Conservation (phyloP, 2,113 vertebrate genomes). For the Scatophagus argus region DNA sequence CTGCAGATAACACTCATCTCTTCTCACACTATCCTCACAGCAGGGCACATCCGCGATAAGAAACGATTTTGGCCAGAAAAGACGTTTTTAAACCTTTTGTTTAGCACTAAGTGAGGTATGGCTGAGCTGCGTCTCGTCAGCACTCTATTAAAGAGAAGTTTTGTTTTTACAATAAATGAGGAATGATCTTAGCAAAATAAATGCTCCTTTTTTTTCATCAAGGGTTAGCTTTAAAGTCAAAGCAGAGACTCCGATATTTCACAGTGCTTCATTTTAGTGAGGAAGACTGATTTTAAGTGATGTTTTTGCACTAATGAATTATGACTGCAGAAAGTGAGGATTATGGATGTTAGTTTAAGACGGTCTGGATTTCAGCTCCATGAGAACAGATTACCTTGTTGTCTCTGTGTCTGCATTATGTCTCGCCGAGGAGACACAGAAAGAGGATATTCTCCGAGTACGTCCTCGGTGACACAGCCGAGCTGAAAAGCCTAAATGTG, state of each 20-base stretch:
- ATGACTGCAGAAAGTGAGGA: slow-evolving; percentile 62
- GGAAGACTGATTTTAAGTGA: slow-evolving; percentile 42
- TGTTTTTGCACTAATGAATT: slow-evolving; percentile 60
- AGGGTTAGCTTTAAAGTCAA: slow-evolving; percentile 39
- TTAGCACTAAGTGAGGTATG: slow-evolving; percentile 41
- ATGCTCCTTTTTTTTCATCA: slow-evolving; percentile 2
- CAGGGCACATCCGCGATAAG: slow-evolving; percentile 48
- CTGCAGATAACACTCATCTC: slow-evolving; percentile 62
- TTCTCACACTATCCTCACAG: slow-evolving; percentile 44
- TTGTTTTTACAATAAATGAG: slow-evolving; percentile 55
- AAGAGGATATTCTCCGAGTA: slow-evolving; percentile 51
- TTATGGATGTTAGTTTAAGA: slow-evolving; percentile 72
- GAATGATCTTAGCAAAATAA: slow-evolving; percentile 33
- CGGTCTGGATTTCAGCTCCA: slow-evolving; percentile 65
- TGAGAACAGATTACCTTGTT: slow-evolving; percentile 70
- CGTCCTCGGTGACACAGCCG: slow-evolving; percentile 42
- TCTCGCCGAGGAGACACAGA: slow-evolving; percentile 54
- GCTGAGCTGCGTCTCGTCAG: slow-evolving; percentile 36
- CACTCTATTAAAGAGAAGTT: slow-evolving; percentile 35
- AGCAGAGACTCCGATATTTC: slow-evolving; percentile 12
- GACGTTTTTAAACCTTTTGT: slow-evolving; percentile 47
- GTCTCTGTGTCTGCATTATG: slow-evolving; percentile 68
- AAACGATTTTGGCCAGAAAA: slow-evolving; percentile 11
- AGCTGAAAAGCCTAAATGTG: slow-evolving; percentile 59
- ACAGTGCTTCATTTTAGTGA: slow-evolving; percentile 24